These are phyloP conservation scores for Synanthedon andrenaeformis DNA, from an alignment of 2,888 invertebrate species.

Conservation along the genomic window DNA sequence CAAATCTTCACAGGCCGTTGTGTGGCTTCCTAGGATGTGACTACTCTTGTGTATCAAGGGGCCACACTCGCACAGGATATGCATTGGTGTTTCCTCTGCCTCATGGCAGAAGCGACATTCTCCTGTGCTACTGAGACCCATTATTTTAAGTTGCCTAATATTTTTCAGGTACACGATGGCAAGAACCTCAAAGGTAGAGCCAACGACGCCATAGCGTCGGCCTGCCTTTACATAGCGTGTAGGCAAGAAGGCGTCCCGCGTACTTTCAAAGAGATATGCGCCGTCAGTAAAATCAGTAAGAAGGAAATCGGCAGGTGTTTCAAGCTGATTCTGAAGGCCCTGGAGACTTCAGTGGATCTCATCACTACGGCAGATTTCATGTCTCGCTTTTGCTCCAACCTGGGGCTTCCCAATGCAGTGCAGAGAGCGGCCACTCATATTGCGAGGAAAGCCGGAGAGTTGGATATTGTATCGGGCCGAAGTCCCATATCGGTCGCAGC, in stretches of 20 bases:
- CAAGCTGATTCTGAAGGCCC: constrained; percentile 93
- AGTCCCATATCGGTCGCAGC: constrained; percentile 99
- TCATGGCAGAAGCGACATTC: too few relatives aligned
- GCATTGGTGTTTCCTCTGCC: too few relatives aligned
- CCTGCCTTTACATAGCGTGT: constrained; percentile 98
- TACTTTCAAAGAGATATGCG: constrained; percentile 99
- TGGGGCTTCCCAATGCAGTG: constrained; percentile 88
- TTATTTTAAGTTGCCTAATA: too few relatives aligned
- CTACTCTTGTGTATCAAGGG: too few relatives aligned
- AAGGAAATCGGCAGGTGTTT: constrained; percentile 99
- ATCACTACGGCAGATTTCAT: constrained; percentile 99
- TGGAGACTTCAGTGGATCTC: constrained; percentile 96
- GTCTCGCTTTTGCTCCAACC: constrained; percentile 97
- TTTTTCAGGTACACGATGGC: constrained; percentile 87
- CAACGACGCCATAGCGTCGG: constrained; percentile 98
- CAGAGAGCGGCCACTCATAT: constrained; percentile 96
- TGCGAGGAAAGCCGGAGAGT: constrained; percentile 94
- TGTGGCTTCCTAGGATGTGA: too few relatives aligned
- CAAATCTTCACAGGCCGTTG: too few relatives aligned
- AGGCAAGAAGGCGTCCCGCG: constrained; percentile 98
- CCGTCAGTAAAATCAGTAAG: constrained; percentile 98
- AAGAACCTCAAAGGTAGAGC: constrained; percentile 95
- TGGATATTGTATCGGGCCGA: constrained; percentile 97
- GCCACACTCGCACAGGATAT: too few relatives aligned
- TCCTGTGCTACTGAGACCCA: too few relatives aligned